These are phyloP conservation scores for Lacerta viridis DNA, from an alignment of 2,797 vertebrate species.

Conservation along the genomic window DNA sequence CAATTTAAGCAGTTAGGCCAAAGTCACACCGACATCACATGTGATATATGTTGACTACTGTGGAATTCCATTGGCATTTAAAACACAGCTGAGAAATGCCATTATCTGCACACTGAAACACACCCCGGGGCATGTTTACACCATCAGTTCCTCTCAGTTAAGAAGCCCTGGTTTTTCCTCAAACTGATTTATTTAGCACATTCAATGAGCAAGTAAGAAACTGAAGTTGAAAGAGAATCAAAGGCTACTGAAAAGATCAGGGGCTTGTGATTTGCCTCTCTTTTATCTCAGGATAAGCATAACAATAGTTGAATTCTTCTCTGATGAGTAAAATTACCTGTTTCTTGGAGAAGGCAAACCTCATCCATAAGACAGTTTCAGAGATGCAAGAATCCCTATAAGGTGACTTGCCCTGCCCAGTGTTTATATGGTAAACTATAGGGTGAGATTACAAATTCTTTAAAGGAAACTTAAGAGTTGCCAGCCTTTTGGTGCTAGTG, in stretches of 20 bases:
- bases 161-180: background rate
- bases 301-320: slow-evolving; percentile 13
- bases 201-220: slow-evolving; percentile 2
- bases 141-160: background rate
- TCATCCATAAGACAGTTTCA: background rate
- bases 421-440: background rate
- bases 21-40: background rate
- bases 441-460: background rate
- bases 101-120: background rate
- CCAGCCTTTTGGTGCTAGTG: too few relatives aligned
- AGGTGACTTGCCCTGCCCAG: background rate
- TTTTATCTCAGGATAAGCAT: slow-evolving; percentile 10
- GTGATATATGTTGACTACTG: background rate
- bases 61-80: background rate
- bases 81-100: background rate
- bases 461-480: too few relatives aligned
- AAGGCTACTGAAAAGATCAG: background rate
- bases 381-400: background rate
- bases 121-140: background rate
- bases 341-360: background rate
- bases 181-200: background rate
- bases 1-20: background rate
- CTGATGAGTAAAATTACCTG: background rate
- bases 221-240: background rate
- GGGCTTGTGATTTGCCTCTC: background rate